Conservation (phyloP, 1,140 invertebrate genomes). For the Adoxophyes honmai region DNA sequence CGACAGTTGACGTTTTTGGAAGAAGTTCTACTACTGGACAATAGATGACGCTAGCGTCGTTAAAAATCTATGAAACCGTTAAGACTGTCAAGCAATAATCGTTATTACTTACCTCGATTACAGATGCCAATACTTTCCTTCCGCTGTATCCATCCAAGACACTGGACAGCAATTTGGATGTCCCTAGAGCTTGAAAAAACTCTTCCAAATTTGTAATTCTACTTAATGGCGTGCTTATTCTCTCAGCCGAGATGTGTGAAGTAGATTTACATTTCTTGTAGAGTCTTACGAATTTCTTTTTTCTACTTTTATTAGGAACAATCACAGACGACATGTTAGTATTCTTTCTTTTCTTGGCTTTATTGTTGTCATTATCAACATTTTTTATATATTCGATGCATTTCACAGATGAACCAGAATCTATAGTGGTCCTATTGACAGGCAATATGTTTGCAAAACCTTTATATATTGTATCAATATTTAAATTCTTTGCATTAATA, state of each 20-base stretch:
- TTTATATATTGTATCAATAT: not conserved
- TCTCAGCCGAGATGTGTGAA: constrained; percentile 36
- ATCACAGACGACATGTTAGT: too few relatives aligned
- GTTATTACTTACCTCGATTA: constrained; percentile 30
- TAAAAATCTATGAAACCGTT: too few relatives aligned
- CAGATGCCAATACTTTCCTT: constrained; percentile 31
- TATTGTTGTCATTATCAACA: not conserved
- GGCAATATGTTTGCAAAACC: not conserved
- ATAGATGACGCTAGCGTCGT: too few relatives aligned
- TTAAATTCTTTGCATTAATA: not conserved
- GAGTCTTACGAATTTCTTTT: constrained; percentile 41
- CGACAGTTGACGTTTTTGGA: too few relatives aligned
- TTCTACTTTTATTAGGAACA: constrained; percentile 19
- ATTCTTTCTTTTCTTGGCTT: not conserved
- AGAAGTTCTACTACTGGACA: too few relatives aligned
- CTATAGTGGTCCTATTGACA: not conserved
- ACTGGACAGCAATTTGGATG: constrained; percentile 31
- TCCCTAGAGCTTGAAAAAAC: constrained; percentile 51
- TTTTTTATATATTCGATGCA: constrained; percentile 2
- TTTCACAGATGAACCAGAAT: not conserved
- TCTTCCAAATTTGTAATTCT: constrained; percentile 54
- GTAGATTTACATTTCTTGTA: constrained; percentile 61
- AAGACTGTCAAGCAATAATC: too few relatives aligned
- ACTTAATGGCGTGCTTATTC: constrained; percentile 31
- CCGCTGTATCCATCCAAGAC: constrained; percentile 31